Percentiles rank a stretch among this genome's conserved stretches.
These are phyloP conservation scores for Crotalus viridis DNA, from an alignment of 2,113 vertebrate genomes.

Conservation along the genomic window DNA sequence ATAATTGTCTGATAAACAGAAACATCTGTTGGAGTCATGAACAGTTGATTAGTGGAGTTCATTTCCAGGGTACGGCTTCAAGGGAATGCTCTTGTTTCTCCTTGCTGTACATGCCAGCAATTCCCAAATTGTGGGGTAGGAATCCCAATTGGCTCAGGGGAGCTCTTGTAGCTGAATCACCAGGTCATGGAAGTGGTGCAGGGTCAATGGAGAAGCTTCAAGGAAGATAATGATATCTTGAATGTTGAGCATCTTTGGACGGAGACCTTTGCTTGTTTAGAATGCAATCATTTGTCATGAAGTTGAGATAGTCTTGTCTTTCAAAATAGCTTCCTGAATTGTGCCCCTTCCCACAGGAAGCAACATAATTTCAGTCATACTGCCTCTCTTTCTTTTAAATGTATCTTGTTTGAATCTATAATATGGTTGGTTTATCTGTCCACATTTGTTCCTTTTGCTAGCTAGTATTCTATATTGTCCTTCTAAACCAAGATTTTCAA, in stretches of 20 bases:
- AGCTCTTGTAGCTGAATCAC: constrained; percentile 14
- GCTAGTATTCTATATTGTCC: background rate
- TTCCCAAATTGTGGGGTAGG: constrained; percentile 21
- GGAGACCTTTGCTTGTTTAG: background rate
- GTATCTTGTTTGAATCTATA: background rate
- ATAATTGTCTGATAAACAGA: constrained; percentile 66
- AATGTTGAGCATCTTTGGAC: constrained; percentile 2
- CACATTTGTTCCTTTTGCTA: background rate
- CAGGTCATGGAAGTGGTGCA: constrained; percentile 4
- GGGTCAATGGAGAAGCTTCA: constrained; percentile 15
- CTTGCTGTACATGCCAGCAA: constrained; percentile 28
- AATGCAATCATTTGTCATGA: background rate
- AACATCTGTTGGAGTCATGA: constrained; percentile 71
- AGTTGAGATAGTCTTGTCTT: background rate
- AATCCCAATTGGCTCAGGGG: constrained; percentile 5
- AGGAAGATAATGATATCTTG: constrained; percentile 15
- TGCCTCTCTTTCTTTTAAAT: background rate
- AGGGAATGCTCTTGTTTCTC: constrained; percentile 57
- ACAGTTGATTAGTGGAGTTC: constrained; percentile 68
- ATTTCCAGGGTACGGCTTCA: constrained; percentile 61
- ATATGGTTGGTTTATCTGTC: background rate
- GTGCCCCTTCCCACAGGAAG: background rate
- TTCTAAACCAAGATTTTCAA: background rate
- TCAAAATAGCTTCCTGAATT: constrained; percentile 1
- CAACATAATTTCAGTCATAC: background rate